Conservation (phyloP, 1,140 invertebrate species). For the Drosophila bifasciata region DNA sequence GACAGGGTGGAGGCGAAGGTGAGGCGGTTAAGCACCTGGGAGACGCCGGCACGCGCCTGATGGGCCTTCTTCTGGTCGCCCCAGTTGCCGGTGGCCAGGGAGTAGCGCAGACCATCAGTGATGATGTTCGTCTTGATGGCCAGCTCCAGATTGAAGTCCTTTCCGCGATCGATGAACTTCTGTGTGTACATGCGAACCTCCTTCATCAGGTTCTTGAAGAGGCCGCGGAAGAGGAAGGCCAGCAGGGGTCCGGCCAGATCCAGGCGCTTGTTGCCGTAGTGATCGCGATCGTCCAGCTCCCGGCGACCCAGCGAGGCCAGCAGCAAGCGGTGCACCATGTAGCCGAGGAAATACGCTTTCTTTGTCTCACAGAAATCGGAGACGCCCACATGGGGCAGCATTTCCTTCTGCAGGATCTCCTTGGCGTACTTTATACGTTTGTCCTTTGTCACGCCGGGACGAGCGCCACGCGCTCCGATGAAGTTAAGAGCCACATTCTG, state of each 20-base stretch:
- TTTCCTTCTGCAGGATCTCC: slow-evolving; percentile 99
- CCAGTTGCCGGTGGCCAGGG: slow-evolving; percentile 99
- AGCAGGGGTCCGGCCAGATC: slow-evolving; percentile 98
- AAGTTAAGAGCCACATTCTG: slow-evolving; percentile 99
- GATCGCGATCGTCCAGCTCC: slow-evolving; percentile 99
- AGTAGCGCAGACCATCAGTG: slow-evolving; percentile 98
- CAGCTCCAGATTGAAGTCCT: slow-evolving; percentile 98
- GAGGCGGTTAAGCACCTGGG: slow-evolving; percentile 96
- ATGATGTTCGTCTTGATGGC: slow-evolving; percentile 99
- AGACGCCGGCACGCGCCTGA: slow-evolving; percentile 96
- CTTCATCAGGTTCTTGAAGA: slow-evolving; percentile 97
- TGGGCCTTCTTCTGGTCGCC: slow-evolving; percentile 99
- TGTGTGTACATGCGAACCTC: slow-evolving; percentile 99
- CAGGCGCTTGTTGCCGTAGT: slow-evolving; percentile 99
- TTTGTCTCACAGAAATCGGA: slow-evolving; percentile 99
- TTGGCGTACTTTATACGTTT: slow-evolving; percentile 99
- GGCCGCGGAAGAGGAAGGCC: slow-evolving; percentile 96
- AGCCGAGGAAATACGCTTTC: slow-evolving; percentile 98
- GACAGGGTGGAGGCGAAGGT: slow-evolving; percentile 99
- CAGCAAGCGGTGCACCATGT: slow-evolving; percentile 98
- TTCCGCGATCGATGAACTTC: slow-evolving; percentile 99
- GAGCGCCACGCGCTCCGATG: slow-evolving; percentile 97
- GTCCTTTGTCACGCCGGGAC: slow-evolving; percentile 98
- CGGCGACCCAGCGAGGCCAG: slow-evolving; percentile 96
- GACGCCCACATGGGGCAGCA: slow-evolving; percentile 99